Conservation (phyloP, 2,113 vertebrate species). For the Megatriorchis doriae region DNA sequence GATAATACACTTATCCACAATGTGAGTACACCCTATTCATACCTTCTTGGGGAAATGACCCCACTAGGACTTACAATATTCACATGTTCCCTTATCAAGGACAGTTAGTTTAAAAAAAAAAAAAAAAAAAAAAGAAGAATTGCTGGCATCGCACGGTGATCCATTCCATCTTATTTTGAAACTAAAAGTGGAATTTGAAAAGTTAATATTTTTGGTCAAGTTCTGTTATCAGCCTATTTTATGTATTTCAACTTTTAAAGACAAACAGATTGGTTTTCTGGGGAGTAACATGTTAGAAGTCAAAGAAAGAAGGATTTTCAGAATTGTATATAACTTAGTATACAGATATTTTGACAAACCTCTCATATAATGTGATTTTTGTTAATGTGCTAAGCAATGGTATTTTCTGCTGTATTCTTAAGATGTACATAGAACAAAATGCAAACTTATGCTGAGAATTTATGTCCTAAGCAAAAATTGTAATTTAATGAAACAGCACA, state of each 20-base stretch:
- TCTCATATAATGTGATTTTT: slow-evolving; percentile 1
- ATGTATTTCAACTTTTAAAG: background rate
- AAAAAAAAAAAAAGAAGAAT: background rate
- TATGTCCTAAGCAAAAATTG: background rate
- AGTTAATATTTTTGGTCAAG: background rate
- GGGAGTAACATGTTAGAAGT: background rate
- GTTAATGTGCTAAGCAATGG: slow-evolving; percentile 38
- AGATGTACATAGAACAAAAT: slow-evolving; percentile 16
- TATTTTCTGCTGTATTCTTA: slow-evolving; percentile 40
- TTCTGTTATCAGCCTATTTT: background rate
- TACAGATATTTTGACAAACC: background rate
- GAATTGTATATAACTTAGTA: slow-evolving; percentile 28
- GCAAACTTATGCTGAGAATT: background rate
- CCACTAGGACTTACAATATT: background rate
- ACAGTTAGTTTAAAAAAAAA: background rate
- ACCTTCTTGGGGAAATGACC: background rate
- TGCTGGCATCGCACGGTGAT: background rate
- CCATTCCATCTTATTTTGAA: background rate
- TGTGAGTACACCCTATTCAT: background rate
- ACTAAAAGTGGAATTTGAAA: background rate
- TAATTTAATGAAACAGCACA: slow-evolving; percentile 3
- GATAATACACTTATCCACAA: background rate
- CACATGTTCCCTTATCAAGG: background rate
- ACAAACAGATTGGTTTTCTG: background rate
- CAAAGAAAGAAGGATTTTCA: background rate